phyloP scores from a whole-genome alignment of 1,140 invertebrate genomes.

The Orussus abietinus region DNA sequence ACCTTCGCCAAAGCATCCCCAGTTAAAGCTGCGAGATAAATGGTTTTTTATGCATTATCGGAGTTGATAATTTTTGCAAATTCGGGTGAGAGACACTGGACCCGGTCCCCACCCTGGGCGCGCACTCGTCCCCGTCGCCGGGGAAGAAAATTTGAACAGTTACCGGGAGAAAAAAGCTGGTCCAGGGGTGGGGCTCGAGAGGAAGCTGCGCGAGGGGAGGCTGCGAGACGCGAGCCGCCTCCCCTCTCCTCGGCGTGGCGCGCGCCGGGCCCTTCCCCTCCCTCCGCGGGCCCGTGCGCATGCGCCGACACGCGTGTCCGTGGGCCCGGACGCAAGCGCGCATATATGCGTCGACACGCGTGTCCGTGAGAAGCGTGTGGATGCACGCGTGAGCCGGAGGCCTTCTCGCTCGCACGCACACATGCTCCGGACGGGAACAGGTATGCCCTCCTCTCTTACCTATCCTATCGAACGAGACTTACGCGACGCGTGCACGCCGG shows the following conservation, averaged over 20 bases:
- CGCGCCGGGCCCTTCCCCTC: constrained; percentile 35
- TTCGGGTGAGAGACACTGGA: constrained; percentile 38
- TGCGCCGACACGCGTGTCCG: constrained; percentile 18
- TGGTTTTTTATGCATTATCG: too few relatives aligned
- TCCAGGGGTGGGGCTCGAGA: constrained; percentile 27
- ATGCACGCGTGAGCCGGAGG: constrained; percentile 3
- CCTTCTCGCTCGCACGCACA: neutral
- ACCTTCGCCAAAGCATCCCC: too few relatives aligned
- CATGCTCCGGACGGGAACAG: constrained; percentile 8
- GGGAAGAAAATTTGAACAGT: constrained; percentile 51
- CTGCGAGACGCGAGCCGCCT: constrained; percentile 46
- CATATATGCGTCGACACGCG: neutral
- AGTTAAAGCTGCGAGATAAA: too few relatives aligned
- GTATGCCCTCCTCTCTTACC: constrained; percentile 9
- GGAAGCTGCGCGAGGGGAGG: constrained; percentile 26
- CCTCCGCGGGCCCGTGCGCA: constrained; percentile 8
- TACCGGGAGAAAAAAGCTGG: constrained; percentile 47
- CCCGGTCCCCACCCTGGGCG: constrained; percentile 28
- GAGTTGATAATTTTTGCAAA: too few relatives aligned
- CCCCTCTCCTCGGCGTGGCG: constrained; percentile 43
- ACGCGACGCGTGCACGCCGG: too few relatives aligned
- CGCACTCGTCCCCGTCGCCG: constrained; percentile 22
- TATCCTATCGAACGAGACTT: neutral
- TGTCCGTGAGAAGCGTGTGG: constrained; percentile 1
- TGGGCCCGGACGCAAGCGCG: constrained; percentile 24